phyloP scores from a whole-genome alignment of 1,140 invertebrate genomes.

The Nylanderia fulva region DNA sequence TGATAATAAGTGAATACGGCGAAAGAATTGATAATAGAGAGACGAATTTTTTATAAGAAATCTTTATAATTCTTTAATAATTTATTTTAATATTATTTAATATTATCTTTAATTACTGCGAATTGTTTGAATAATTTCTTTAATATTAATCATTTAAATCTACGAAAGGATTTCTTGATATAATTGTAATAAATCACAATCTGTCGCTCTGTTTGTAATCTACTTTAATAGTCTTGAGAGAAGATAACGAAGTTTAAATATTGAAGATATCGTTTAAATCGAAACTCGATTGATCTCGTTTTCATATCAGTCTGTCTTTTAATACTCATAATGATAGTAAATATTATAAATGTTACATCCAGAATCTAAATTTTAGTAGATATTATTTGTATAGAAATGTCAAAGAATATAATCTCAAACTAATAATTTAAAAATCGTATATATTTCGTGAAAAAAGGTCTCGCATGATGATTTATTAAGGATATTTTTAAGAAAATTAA shows the following conservation, averaged over 20 bases:
- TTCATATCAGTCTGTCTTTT: background rate
- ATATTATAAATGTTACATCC: background rate
- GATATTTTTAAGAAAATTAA: background rate
- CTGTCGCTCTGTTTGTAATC: slow-evolving; percentile 1
- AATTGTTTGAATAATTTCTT: background rate
- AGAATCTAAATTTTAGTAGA: no score
- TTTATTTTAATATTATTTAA: no score
- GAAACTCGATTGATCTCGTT: background rate
- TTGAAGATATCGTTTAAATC: slow-evolving; percentile 19
- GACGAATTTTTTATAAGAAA: background rate
- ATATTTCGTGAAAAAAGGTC: background rate
- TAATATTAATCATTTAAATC: background rate
- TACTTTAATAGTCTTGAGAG: slow-evolving; percentile 15
- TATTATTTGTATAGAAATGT: background rate
- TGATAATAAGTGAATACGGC: no score
- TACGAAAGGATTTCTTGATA: background rate
- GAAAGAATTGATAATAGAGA: background rate
- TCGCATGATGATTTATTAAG: background rate
- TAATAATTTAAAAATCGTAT: background rate
- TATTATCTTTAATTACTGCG: background rate
- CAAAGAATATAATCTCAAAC: background rate
- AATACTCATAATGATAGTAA: background rate
- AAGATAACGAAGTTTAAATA: slow-evolving; percentile 45
- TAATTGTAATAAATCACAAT: slow-evolving; percentile 11
- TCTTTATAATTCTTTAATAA: background rate